A percentile compares a stretch with the other conserved stretches of the same genome.
These are phyloP conservation scores for Andrena fulva DNA, from an alignment of 2,888 invertebrate species.

Conservation along the genomic window DNA sequence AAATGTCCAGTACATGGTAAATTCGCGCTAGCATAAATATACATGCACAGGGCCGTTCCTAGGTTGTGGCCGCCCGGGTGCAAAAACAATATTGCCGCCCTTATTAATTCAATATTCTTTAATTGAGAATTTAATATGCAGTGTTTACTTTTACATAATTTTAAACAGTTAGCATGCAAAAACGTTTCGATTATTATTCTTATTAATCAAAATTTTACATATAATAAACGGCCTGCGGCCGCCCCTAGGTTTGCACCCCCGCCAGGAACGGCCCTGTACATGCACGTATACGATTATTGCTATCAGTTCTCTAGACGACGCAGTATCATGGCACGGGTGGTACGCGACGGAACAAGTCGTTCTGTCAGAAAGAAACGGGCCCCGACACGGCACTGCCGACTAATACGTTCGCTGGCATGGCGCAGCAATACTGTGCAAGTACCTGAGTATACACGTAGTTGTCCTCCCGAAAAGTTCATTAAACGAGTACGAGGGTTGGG, in stretches of 20 bases:
- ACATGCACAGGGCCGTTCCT: too few relatives aligned
- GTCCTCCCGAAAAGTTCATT: slow-evolving; percentile 31
- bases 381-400: slow-evolving; percentile 1
- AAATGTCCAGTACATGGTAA: neutral
- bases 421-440: slow-evolving; percentile 57
- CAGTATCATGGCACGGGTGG: slow-evolving; percentile 44
- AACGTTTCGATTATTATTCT: too few relatives aligned
- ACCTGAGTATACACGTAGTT: slow-evolving; percentile 42
- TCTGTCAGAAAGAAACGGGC: slow-evolving; percentile 1
- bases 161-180: too few relatives aligned
- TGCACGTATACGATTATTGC: slow-evolving; percentile 24
- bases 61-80: too few relatives aligned
- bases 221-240: too few relatives aligned
- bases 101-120: too few relatives aligned
- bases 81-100: too few relatives aligned
- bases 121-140: too few relatives aligned
- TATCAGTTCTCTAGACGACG: slow-evolving; percentile 15
- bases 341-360: neutral
- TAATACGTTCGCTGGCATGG: slow-evolving; percentile 29
- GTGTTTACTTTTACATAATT: too few relatives aligned
- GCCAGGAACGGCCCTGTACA: neutral
- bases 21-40: neutral
- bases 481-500: neutral
- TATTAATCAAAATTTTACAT: too few relatives aligned
- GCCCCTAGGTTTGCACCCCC: too few relatives aligned